Evolutionary conservation across 2,797 vertebrate genomes (phyloP), one percentile per base, ranked within the genome.

Genomic region (Erithacus rubecula): DNA sequence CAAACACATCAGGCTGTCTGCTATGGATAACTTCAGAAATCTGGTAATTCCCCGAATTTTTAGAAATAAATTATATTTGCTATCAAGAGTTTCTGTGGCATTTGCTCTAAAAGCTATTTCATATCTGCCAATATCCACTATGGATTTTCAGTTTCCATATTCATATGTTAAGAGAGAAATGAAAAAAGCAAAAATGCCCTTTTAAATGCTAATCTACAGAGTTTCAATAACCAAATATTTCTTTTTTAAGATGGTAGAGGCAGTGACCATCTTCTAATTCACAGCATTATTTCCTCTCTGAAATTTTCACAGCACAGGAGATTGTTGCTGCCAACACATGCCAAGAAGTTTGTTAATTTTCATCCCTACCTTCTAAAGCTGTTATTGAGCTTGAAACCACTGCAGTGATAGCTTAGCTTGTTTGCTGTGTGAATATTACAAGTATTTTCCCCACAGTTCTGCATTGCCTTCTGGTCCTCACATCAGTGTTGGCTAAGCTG

Each of bases 401-500:
- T 94, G 58, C 72, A 89, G 89, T 32, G 46, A 44, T 58, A 85
- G 83, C 83, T 81, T 65, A 70, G 80, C 90, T 93, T 76, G 10
- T 81, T 93, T 91, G 71, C 72, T 58, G 37, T 0, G 1, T 81
- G 86, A 81, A 27, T 63, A 96, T 92, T 84, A 90, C 59, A 83
- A 84, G 81, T 75, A 70, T 95, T 94, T 96, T 64, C 83, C 83
- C 86, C 83, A 93, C 77, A 88, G 79, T 32, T 94, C 88, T 94
- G 62, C 76, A 47, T 11, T 93, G 86, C 94, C 95, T 96, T 95
- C 89, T 95, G 92, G 89, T 95, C 89, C 74, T 92, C 92, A 15
- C 77, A 92, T 69, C 81, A 76, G 7, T 96, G 91, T 92, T 96
- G 94, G 77, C 43, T 89, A 93, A 96, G 91, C 89, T 96, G 96